Conservation (phyloP, 2,888 invertebrate genomes). For the Willowsia nigromaculata region DNA sequence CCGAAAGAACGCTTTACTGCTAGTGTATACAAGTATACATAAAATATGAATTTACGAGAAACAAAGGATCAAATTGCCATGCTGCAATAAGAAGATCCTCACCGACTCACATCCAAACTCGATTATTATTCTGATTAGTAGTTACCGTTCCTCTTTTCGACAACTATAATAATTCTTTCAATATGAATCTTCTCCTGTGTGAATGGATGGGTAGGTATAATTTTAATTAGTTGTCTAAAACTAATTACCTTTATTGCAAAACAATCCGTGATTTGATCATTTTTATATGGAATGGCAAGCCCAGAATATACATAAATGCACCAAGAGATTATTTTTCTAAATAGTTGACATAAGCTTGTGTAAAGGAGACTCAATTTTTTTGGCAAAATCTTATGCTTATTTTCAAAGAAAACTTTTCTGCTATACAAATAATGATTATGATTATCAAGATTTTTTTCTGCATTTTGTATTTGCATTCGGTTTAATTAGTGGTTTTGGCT, state of each 20-base stretch:
- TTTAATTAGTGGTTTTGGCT: constrained; percentile 54
- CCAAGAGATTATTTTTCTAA: not conserved
- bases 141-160: not conserved
- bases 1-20: not conserved
- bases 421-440: not conserved
- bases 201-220: not conserved
- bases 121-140: not conserved
- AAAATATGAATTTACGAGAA: not conserved
- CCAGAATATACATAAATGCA: not conserved
- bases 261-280: constrained; percentile 15
- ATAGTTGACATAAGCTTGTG: not conserved
- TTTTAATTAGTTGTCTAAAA: constrained; percentile 36
- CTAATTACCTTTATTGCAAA: constrained; percentile 16
- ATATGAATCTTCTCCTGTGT: not conserved
- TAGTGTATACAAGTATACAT: too few relatives aligned
- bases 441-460: not conserved
- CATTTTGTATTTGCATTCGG: not conserved
- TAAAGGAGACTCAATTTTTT: not conserved
- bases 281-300: constrained; percentile 1
- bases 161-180: not conserved
- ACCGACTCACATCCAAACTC: not conserved
- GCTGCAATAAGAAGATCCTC: not conserved
- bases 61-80: not conserved
- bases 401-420: not conserved
- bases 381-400: not conserved